A percentile compares a stretch with the other conserved stretches of the same genome.
Conservation (phyloP, 2,113 vertebrate genomes). For the Crocuta crocuta region DNA sequence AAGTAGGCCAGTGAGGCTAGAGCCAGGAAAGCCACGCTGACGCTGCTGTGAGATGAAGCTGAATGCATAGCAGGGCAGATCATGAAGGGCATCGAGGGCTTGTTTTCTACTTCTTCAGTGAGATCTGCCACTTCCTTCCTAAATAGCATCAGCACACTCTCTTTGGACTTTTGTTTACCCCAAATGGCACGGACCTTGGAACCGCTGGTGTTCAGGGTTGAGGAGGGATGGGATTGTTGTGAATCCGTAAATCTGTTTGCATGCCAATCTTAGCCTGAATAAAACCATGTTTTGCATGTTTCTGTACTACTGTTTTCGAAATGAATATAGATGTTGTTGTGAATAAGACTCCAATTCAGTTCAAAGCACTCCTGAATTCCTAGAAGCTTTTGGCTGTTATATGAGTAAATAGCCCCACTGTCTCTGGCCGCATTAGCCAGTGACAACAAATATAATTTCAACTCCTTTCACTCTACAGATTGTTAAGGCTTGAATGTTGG, state of each 20-base stretch:
- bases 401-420: background rate
- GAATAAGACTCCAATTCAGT: constrained; percentile 18
- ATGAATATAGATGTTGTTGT: background rate
- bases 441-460: background rate
- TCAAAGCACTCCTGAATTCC: background rate
- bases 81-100: background rate
- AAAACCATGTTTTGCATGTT: background rate
- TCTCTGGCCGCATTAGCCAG: background rate
- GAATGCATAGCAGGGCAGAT: background rate
- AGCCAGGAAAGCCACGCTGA: background rate
- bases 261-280: background rate
- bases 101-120: background rate
- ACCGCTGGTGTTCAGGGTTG: fast-evolving
- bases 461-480: background rate
- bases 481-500: background rate
- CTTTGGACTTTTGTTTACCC: background rate
- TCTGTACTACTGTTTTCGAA: background rate
- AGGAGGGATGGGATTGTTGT: background rate
- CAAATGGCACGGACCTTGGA: background rate
- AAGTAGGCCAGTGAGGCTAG: background rate
- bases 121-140: background rate
- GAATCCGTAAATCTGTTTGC: background rate
- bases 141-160: background rate
- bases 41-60: background rate
- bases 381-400: background rate